Base-by-base conservation (phyloP, 2,888 invertebrate genomes). In the Archips xylosteana region DNA sequence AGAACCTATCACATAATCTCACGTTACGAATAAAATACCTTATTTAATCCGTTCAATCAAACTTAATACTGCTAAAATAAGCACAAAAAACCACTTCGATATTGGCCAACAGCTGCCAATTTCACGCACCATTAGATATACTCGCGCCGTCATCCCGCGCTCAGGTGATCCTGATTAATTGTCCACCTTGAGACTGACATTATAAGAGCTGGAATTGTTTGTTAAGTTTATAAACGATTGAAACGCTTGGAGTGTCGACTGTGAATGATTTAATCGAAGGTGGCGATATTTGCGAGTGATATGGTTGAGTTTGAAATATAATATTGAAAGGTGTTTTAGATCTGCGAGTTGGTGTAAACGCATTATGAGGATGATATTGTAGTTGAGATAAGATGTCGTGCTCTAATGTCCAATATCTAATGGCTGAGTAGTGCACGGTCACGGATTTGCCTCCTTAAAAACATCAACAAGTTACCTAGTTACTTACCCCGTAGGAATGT, bases 81-180 rank as follows among this genome's bases (percentile, higher is more conserved):
- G 47, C 62, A 69, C 78, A 80, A 79, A 82, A 84, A 82, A 85
- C 79, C 76, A 76, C 77, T 82, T 79, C 82, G 81, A 85, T 85
- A 88, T 86, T 86, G 85, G 82, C 87, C 83, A 87, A 83, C 82
- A 83, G 83, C 83, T 75, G 77, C 76, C 89, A 88, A 90, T 89
- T 89, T 90, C 89, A 89, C 82, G 89, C 84, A 70, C 88, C 87
- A 89, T 90, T 90, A 90, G 85, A 78, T 79, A 75, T 84, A 88
- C 85, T 84, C 84, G 87, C 85, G 83, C 82, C 82, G 82, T 87
- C 85, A 85, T 84, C 85, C 79, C 79, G 78, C 81, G 51, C n/a
- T 54, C 9, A 23, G 32, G 51, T n/a, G 42, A 62, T 15, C 5
- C 9, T 32, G 13, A n/a, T 64, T 13, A 13, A 47, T 32, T 63